phyloP scores from a whole-genome alignment of 2,797 vertebrate species.

The Hemitrygon akajei region DNA sequence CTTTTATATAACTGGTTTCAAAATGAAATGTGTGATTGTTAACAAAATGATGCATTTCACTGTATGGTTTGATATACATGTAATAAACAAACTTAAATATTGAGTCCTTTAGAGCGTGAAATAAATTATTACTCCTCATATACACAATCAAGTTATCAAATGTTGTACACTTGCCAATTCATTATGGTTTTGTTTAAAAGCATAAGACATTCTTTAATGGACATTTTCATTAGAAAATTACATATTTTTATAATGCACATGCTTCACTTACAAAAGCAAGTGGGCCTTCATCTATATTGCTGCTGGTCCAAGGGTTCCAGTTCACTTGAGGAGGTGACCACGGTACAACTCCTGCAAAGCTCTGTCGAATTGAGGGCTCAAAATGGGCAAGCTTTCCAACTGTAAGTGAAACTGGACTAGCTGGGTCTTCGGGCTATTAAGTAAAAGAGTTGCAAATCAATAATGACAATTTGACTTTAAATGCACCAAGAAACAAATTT shows the following conservation, averaged over 20 bases:
- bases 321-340: slow-evolving; percentile 96
- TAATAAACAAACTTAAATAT: no score
- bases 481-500: not conserved
- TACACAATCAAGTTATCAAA: not conserved
- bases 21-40: no score
- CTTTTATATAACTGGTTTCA: no score
- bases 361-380: slow-evolving; percentile 82
- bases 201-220: not conserved
- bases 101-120: not conserved
- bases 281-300: slow-evolving; percentile 94
- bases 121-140: not conserved
- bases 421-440: slow-evolving; percentile 64
- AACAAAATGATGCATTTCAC: no score
- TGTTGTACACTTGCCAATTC: not conserved
- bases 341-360: slow-evolving; percentile 72
- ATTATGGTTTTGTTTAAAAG: not conserved
- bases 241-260: not conserved
- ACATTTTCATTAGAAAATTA: not conserved
- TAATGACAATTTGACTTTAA: not conserved
- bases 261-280: slow-evolving; percentile 66
- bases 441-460: slow-evolving; percentile 33
- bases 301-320: slow-evolving; percentile 97
- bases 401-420: slow-evolving; percentile 63
- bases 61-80: no score
- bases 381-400: slow-evolving; percentile 82